Evolutionary conservation across 2,797 vertebrate species (phyloP).

Genomic region (Podarcis siculus): DNA sequence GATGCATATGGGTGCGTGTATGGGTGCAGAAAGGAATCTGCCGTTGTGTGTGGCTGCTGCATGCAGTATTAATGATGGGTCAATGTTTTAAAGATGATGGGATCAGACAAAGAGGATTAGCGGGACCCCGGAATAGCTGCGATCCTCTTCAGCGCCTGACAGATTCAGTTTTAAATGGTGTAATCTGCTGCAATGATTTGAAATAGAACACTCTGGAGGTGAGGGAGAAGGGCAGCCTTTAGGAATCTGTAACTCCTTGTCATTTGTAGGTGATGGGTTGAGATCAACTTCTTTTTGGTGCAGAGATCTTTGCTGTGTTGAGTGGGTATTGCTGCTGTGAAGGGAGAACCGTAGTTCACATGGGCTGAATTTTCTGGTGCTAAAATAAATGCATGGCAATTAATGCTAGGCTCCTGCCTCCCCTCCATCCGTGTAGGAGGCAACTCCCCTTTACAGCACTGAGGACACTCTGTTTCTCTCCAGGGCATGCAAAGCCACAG

Average conservation of each 20-base stretch:
- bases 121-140: neutral
- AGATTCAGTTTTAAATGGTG: neutral
- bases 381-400: rapidly evolving
- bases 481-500: neutral
- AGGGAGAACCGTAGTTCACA: neutral
- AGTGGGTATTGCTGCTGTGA: neutral
- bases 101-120: constrained; percentile 11
- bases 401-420: neutral
- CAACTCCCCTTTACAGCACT: neutral
- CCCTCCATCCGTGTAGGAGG: neutral
- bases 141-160: neutral
- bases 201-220: neutral
- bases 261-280: neutral
- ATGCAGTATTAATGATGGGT: constrained; percentile 25
- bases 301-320: neutral
- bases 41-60: constrained; percentile 13
- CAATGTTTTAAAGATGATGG: neutral
- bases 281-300: neutral
- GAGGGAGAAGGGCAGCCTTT: neutral
- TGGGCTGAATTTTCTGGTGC: neutral
- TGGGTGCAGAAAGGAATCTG: neutral
- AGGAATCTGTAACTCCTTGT: neutral
- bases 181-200: neutral
- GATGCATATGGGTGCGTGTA: rapidly evolving
- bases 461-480: neutral